These are phyloP conservation scores for Platycheirus rosarum DNA, from an alignment of 2,888 invertebrate species.

Conservation along the genomic window DNA sequence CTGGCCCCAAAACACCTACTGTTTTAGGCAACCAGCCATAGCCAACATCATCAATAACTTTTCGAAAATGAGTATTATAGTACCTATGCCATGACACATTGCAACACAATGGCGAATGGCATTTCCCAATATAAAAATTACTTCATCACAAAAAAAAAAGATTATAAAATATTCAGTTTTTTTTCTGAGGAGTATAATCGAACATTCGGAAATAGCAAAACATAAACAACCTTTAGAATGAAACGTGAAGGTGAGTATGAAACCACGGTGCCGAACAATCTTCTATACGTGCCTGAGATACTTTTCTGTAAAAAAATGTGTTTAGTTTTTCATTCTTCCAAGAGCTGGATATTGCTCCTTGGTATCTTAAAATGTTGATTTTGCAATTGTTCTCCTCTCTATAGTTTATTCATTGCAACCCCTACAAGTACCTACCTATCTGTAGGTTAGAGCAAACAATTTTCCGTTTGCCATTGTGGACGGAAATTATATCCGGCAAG, in stretches of 20 bases:
- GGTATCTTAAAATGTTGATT: slow-evolving; percentile 72
- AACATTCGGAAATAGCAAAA: slow-evolving; percentile 24
- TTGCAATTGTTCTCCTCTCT: slow-evolving; percentile 68
- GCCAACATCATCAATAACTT: slow-evolving; percentile 64
- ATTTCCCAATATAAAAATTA: slow-evolving; percentile 30
- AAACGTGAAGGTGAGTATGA: slow-evolving; percentile 17
- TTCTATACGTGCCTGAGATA: slow-evolving; percentile 59
- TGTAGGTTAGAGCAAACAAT: slow-evolving; percentile 73
- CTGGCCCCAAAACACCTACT: slow-evolving; percentile 49
- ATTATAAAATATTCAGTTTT: slow-evolving; percentile 9
- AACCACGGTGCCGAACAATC: slow-evolving; percentile 41
- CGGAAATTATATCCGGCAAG: slow-evolving; percentile 74
- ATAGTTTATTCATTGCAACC: slow-evolving; percentile 74
- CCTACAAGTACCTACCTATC: slow-evolving; percentile 72
- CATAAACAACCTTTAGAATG: slow-evolving; percentile 15
- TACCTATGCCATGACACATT: slow-evolving; percentile 42
- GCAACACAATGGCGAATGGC: slow-evolving; percentile 23
- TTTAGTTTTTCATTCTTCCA: slow-evolving; percentile 65
- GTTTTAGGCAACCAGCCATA: slow-evolving; percentile 24
- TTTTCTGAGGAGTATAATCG: slow-evolving; percentile 12
- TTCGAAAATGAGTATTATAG: slow-evolving; percentile 50
- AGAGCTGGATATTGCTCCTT: slow-evolving; percentile 65
- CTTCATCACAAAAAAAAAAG: slow-evolving; percentile 24
- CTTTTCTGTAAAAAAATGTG: slow-evolving; percentile 51
- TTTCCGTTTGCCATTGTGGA: slow-evolving; percentile 72